phyloP scores from a whole-genome alignment of 1,140 invertebrate genomes.

The Varroa destructor region DNA sequence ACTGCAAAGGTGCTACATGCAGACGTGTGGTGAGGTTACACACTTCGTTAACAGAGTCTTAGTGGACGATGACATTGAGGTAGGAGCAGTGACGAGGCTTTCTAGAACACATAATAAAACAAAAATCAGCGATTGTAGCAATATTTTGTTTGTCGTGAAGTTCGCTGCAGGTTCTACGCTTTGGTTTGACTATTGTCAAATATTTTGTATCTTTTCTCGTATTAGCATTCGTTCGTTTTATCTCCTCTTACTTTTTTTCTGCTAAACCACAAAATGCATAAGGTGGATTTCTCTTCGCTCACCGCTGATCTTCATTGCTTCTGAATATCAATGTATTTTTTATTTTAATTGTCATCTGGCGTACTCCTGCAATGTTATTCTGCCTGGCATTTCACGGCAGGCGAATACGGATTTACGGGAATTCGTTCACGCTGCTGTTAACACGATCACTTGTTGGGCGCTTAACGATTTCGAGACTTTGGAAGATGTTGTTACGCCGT shows the following conservation, averaged over 20 bases:
- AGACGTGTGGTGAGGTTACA: not conserved
- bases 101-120: not conserved
- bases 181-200: too few relatives aligned
- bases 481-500: conserved; percentile 1
- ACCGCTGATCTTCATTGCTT: too few relatives aligned
- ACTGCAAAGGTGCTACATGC: conserved; percentile 20
- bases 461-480: conserved; percentile 9
- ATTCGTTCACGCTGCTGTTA: conserved; percentile 2
- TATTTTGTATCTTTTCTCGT: too few relatives aligned
- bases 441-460: conserved; percentile 1
- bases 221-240: too few relatives aligned
- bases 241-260: too few relatives aligned
- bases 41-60: not conserved
- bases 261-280: too few relatives aligned
- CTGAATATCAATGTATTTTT: too few relatives aligned
- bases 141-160: not conserved
- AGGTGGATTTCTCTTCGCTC: too few relatives aligned
- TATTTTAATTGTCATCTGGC: too few relatives aligned
- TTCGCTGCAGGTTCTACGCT: too few relatives aligned
- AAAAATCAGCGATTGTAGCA: not conserved
- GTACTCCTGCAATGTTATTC: too few relatives aligned
- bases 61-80: conserved; percentile 6
- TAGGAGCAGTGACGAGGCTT: not conserved
- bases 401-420: not conserved
- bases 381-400: not conserved